Conservation (phyloP, 2,888 invertebrate genomes). For the Alloscopus bannaensis region DNA sequence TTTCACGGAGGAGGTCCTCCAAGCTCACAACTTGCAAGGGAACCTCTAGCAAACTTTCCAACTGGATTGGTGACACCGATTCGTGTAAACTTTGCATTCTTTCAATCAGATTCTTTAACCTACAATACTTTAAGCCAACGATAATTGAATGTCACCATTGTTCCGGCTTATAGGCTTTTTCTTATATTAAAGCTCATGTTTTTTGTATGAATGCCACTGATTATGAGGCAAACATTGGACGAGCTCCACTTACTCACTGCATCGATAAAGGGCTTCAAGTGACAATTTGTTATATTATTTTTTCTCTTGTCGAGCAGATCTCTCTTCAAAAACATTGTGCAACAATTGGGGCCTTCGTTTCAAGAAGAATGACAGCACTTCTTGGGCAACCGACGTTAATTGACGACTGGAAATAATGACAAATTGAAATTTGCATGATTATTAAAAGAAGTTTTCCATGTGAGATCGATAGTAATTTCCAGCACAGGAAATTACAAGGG, state of each 20-base stretch:
- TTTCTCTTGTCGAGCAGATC: not conserved
- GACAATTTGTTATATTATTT: not conserved
- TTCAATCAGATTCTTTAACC: not conserved
- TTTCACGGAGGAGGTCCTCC: constrained; percentile 48
- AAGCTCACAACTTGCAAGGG: constrained; percentile 42
- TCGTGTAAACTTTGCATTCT: constrained; percentile 14
- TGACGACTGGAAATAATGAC: not conserved
- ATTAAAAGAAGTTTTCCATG: not conserved
- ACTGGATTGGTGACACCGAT: constrained; percentile 26
- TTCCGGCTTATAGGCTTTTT: not conserved
- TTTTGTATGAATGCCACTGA: no score
- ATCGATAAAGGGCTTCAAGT: not conserved
- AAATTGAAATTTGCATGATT: not conserved
- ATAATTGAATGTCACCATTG: not conserved
- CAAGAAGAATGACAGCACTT: not conserved
- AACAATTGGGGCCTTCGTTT: not conserved
- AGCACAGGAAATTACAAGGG: constrained; percentile 25
- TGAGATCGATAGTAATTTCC: constrained; percentile 26
- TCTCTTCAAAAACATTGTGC: not conserved
- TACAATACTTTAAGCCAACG: not conserved
- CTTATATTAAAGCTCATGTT: not conserved
- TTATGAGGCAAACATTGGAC: no score
- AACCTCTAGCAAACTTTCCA: constrained; percentile 46
- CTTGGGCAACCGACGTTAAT: not conserved
- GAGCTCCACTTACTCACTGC: not conserved